Base-by-base conservation (phyloP, 2,888 invertebrate species). In the Bellardia pandia region DNA sequence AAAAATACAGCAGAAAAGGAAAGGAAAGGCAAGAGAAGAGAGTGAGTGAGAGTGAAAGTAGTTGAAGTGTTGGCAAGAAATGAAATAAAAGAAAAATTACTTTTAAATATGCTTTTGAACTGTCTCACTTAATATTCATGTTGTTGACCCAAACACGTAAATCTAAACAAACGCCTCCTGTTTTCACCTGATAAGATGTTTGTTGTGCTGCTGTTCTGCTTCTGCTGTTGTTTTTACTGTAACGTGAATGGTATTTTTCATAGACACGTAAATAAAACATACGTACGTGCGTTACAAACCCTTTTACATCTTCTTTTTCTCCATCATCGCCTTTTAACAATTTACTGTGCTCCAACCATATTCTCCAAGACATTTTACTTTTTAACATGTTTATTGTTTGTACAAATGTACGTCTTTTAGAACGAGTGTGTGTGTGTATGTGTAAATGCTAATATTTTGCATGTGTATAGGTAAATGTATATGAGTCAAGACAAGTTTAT, bases 101-200 rank as follows among this genome's bases (percentile, higher is more conserved):
- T 60, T 77, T 80, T 68, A 77, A 86, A 84, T 77, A 77, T 80
- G 80, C 84, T 77, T 84, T 86, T 77, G 62, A 86, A 77, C 45
- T 84, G 72, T 58, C 72, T 86, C 68, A 86, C 84, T 86, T 86
- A 86, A 86, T 86, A 86, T 86, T 84, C 84, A 86, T 86, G 86
- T 48, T 83, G 86, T 84, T 86, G 86, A 84, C 86, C 86, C 84
- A 84, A 86, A 80, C 86, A 86, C 84, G 86, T 86, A 86, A 86
- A 86, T 86, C 84, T 76, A 80, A 84, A 84, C 80, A 81, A 86
- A 86, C 80, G 80, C 86, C 86, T 86, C 76, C 86, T 86, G 86
- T 86, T 86, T 86, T 86, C 84, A 86, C 86, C 86, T 80, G 86
- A 86, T 86, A 86, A 86, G 77, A 80, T 84, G 86, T 86, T 80